Percentiles rank a stretch among this genome's conserved stretches.
These are phyloP conservation scores for Lydus trimaculatus DNA, from an alignment of 2,888 invertebrate species.

Conservation along the genomic window DNA sequence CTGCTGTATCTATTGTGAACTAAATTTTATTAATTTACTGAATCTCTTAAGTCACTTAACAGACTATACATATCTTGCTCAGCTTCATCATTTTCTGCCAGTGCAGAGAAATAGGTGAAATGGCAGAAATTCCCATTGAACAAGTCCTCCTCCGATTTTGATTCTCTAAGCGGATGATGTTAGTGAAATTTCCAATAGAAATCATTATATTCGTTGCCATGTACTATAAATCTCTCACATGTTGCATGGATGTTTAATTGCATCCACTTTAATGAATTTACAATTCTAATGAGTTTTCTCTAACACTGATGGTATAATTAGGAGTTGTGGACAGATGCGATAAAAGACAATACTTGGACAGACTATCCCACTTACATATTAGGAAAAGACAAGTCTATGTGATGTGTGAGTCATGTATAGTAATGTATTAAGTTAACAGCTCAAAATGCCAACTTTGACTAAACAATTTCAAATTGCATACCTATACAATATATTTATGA, in stretches of 20 bases:
- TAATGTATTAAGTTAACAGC: constrained; percentile 47
- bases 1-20: no score
- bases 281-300: constrained; percentile 44
- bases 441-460: constrained; percentile 42
- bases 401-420: constrained; percentile 46
- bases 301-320: constrained; percentile 46
- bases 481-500: constrained; percentile 43
- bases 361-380: constrained; percentile 47
- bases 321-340: constrained; percentile 40
- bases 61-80: no score
- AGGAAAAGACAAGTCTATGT: constrained; percentile 46
- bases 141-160: no score
- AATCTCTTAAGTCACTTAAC: no score
- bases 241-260: constrained; percentile 34
- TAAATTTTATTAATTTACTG: no score
- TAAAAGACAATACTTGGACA: constrained; percentile 39
- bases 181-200: neutral
- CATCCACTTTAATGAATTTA: constrained; percentile 40
- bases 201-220: neutral
- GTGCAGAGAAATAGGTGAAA: no score
- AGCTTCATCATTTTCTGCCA: no score
- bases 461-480: constrained; percentile 39
- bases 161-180: no score
- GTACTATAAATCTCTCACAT: neutral
- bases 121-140: no score